Evolutionary conservation across 2,888 invertebrate species (phyloP).

Genomic region (Galeruca laticollis): DNA sequence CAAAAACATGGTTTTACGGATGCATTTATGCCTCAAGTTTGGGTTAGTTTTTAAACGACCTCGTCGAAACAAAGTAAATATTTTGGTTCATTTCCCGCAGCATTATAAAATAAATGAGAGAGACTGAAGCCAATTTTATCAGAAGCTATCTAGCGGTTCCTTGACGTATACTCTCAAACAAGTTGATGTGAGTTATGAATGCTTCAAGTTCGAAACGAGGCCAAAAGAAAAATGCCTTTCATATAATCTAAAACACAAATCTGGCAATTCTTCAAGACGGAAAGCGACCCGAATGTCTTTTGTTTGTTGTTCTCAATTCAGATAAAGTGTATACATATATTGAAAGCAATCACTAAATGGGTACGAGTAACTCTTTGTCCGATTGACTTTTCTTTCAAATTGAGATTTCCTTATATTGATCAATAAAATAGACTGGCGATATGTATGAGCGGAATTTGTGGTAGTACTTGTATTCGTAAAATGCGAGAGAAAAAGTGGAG

Average conservation of each 20-base stretch:
- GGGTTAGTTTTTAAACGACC: no score
- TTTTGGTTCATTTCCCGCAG: not conserved
- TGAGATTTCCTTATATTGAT: not conserved
- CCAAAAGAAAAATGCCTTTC: constrained; percentile 52
- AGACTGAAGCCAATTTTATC: constrained; percentile 19
- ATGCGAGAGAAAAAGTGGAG: no score
- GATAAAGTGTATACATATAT: constrained; percentile 39
- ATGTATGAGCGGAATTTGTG: no score
- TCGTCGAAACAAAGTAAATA: not conserved
- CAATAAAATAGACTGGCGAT: not conserved
- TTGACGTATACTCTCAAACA: constrained; percentile 30
- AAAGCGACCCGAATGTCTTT: constrained; percentile 38
- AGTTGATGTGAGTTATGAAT: constrained; percentile 61
- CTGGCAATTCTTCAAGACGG: constrained; percentile 56
- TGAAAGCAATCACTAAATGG: constrained; percentile 55
- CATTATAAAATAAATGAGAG: not conserved
- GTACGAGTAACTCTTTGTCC: constrained; percentile 21
- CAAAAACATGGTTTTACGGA: no score
- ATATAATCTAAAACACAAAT: constrained; percentile 56
- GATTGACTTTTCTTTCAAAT: constrained; percentile 2
- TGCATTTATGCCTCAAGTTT: no score
- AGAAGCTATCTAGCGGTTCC: constrained; percentile 21
- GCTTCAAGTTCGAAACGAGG: constrained; percentile 51
- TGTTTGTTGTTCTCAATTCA: constrained; percentile 45
- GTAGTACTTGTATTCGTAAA: no score